A percentile compares a stretch with the other conserved stretches of the same genome.
These are phyloP conservation scores for Eucriotettix oculatus DNA, from an alignment of 2,888 invertebrate species.

Conservation along the genomic window DNA sequence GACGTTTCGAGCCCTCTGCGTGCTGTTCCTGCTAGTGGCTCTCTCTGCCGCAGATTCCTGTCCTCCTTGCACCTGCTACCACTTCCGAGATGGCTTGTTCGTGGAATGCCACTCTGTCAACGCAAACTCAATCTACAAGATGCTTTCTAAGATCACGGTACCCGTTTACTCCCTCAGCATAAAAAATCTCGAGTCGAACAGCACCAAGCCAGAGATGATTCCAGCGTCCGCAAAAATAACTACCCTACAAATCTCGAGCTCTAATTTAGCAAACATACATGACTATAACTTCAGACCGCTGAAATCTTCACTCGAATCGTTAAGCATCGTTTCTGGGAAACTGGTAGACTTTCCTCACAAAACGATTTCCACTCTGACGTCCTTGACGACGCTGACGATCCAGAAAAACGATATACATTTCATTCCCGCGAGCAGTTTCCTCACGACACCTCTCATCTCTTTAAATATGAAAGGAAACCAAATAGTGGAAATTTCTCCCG, in stretches of 20 bases:
- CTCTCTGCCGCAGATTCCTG: background rate
- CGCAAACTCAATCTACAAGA: background rate
- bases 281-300: background rate
- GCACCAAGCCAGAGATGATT: background rate
- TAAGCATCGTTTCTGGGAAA: background rate
- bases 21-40: background rate
- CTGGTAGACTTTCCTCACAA: background rate
- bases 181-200: background rate
- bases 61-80: background rate
- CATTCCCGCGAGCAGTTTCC: background rate
- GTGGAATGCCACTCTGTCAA: background rate
- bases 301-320: background rate
- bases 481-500: background rate
- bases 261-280: background rate
- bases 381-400: conserved; percentile 32
- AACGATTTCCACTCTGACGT: conserved; percentile 39
- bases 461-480: background rate
- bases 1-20: background rate
- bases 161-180: background rate
- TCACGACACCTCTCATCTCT: background rate
- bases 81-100: background rate
- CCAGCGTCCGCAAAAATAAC: background rate
- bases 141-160: background rate
- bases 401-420: background rate
- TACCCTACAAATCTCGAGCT: background rate